Base-by-base conservation (phyloP, 1,140 invertebrate genomes). In the Fopius arisanus region DNA sequence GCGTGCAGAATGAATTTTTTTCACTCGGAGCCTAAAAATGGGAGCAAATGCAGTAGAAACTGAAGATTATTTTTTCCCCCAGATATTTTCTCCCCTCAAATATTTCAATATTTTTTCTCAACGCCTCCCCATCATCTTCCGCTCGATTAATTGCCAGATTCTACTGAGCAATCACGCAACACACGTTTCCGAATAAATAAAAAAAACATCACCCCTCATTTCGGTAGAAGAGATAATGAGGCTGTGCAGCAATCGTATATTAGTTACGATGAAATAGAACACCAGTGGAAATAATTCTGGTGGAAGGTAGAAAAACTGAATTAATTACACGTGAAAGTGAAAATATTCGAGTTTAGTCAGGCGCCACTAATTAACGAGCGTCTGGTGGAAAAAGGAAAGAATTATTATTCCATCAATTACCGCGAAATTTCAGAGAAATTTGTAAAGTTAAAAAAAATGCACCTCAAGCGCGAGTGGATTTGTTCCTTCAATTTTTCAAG, bases 381-480 rank as follows among this genome's bases (percentile, higher is more conserved):
- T 23, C 54, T 59, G 23, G 26, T 6, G 28, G 43, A 48, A n/a
- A 54, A 29, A 33, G 48, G 37, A 43, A 43, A 51, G 78, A 79
- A 79, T 72, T 78, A 77, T 37, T 37, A 37, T 37, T 37, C 33
- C 33, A 37, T 37, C 33, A 75, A 77, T 73, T 59, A 70, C 63
- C 65, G 70, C 62, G 67, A 67, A 70, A 62, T 62, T 4, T 48
- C 43, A 14, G 33, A 12, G 9, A 37, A 37, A n/a, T n/a, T n/a
- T n/a, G n/a, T n/a, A n/a, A n/a, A n/a, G n/a, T n/a, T 48, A 16
- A 48, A 48, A 16, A 48, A 48, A 9, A 28, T 33, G 2, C 31
- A 65, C 65, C 65, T 67, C 2, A 19, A 37, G 14, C n/a, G 62
- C 62, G 26, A 23, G 62, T 65, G 23, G 62, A 9, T 23, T 23